Base-by-base conservation (phyloP, 2,113 vertebrate genomes). In the Phrynocephalus versicolor region DNA sequence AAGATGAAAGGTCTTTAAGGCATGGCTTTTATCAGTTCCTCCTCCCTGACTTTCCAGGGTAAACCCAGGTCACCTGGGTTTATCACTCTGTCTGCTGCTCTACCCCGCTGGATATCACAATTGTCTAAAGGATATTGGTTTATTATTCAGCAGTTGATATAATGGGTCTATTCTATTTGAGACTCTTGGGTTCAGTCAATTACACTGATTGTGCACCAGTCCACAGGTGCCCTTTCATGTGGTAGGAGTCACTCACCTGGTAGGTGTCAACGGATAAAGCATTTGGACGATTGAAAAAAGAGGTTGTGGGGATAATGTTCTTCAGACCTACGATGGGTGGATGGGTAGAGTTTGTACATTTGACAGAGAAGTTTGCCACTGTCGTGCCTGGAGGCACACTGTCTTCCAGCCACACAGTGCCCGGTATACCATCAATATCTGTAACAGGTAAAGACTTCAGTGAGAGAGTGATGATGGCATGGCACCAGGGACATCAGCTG, bases 261-360 rank as follows among this genome's bases (percentile, higher is more conserved):
- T 70, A 80, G 21, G 0, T 74, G 60, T n/a, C n/a, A 15, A 2
- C 2, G 25, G 67, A 14, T 65, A 85, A 45, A 39, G 35, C 2
- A 23, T 64, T 73, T 65, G 6, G 39, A 18, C 0, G 3, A 65
- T 74, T 74, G 78, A 86, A 86, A 81, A 86, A 86, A 37, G 78
- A 65, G n/a, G 70, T 55, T 2, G 12, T 2, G 12, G 78, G 84
- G 15, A 1, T 55, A 23, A 73, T 30, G 23, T 0, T 80, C 23
- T 27, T 35, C 37, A 65, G 25, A 30, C 2, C 30, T 30, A 55
- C 41, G 13, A 0, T 14, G 60, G 33, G 39, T 35, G 16, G 23
- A 37, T 12, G 0, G 30, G 21, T 85, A 33, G n/a, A 30, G n/a
- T 51, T 35, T n/a, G 30, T 5, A 57, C 84, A 86, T 15, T 0